A percentile compares a stretch with the other conserved stretches of the same genome.
These are phyloP conservation scores for Ctenopoma kingsleyae DNA, from an alignment of 2,797 vertebrate genomes.

Conservation along the genomic window DNA sequence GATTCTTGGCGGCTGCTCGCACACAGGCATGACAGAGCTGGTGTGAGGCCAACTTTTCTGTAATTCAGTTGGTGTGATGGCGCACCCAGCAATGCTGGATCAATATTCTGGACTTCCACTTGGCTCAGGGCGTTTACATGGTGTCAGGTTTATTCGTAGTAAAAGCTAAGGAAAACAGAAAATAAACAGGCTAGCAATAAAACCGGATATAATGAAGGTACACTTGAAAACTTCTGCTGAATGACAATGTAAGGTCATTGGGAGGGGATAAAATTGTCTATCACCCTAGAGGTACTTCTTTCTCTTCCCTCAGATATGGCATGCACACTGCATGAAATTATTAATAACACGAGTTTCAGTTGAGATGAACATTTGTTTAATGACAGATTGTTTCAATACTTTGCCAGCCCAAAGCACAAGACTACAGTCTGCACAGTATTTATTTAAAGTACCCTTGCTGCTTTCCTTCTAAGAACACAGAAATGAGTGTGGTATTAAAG, in stretches of 20 bases:
- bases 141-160: constrained; percentile 13
- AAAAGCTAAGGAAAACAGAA: constrained; percentile 11
- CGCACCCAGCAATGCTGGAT: constrained; percentile 16
- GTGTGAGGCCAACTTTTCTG: background rate
- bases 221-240: constrained; percentile 15
- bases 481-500: constrained; percentile 34
- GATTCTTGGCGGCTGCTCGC: constrained; percentile 9
- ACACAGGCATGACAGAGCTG: background rate
- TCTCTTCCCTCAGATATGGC: constrained; percentile 2
- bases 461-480: constrained; percentile 25
- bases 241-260: constrained; percentile 31
- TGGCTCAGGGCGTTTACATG: constrained; percentile 1
- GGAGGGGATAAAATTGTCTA: background rate
- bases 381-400: constrained; percentile 33
- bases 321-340: constrained; percentile 26
- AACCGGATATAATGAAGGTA: background rate
- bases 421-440: constrained; percentile 40
- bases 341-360: constrained; percentile 25
- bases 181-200: background rate
- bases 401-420: constrained; percentile 30
- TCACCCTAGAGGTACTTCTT: background rate
- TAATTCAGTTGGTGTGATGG: constrained; percentile 8
- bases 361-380: constrained; percentile 26
- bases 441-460: constrained; percentile 20
- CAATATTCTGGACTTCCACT: constrained; percentile 36